Conservation (phyloP, 2,113 vertebrate genomes). For the Circaetus gallicus region DNA sequence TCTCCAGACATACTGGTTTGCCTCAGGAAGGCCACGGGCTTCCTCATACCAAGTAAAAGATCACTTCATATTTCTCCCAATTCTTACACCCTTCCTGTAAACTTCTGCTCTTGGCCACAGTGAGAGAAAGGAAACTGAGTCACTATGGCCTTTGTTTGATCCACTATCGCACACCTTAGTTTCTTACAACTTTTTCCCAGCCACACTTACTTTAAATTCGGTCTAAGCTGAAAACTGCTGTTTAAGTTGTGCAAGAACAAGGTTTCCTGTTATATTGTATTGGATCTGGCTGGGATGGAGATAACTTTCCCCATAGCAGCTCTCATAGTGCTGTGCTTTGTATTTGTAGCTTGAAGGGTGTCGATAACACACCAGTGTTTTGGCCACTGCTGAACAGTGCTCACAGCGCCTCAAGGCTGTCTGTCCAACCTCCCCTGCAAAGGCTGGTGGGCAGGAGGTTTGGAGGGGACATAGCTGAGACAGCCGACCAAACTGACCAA, state of each 20-base stretch:
- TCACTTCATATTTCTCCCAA: background rate
- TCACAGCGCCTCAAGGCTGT: background rate
- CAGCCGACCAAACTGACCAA: background rate
- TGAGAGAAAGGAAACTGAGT: background rate
- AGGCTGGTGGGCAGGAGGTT: background rate
- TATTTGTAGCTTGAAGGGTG: background rate
- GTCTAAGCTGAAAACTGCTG: background rate
- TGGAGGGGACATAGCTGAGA: background rate
- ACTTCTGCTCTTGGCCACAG: background rate
- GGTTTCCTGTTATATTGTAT: background rate
- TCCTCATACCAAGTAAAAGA: background rate
- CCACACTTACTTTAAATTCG: background rate
- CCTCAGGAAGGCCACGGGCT: background rate
- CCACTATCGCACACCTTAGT: background rate
- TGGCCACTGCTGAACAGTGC: background rate
- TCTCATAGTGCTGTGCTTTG: background rate
- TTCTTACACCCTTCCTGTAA: background rate
- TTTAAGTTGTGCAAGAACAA: background rate
- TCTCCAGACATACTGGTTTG: background rate
- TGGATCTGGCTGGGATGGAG: background rate
- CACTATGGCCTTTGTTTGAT: background rate
- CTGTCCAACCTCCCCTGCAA: background rate
- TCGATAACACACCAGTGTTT: background rate
- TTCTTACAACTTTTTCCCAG: background rate
- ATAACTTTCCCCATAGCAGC: background rate